Conservation (phyloP, 23 tunicate genomes). For the Corella eumyota region DNA sequence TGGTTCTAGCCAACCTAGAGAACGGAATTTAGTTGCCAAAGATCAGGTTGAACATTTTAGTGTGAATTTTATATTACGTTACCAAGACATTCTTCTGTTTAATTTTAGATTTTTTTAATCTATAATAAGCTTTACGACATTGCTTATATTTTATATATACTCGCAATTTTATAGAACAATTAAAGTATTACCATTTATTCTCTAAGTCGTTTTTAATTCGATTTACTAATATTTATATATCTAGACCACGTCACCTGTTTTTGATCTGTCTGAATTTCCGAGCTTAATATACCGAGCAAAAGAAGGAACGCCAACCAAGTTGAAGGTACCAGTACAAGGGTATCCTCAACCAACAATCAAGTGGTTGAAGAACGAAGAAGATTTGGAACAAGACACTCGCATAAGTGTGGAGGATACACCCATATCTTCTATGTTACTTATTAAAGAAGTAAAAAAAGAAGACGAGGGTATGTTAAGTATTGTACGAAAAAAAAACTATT, state of each 20-base stretch:
- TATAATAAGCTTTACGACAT: too few relatives aligned
- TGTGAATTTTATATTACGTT: too few relatives aligned
- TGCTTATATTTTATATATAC: too few relatives aligned
- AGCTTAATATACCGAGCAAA: slow-evolving; percentile 38
- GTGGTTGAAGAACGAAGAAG: slow-evolving; percentile 50
- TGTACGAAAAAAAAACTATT: slow-evolving; percentile 8
- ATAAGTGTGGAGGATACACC: slow-evolving; percentile 37
- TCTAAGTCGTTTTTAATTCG: too few relatives aligned
- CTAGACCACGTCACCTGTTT: slow-evolving; percentile 40
- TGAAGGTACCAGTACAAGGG: slow-evolving; percentile 64
- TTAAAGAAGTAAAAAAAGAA: slow-evolving; percentile 49
- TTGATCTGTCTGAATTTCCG: slow-evolving; percentile 47
- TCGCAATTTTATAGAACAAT: too few relatives aligned
- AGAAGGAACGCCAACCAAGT: slow-evolving; percentile 60
- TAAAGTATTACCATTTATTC: too few relatives aligned
- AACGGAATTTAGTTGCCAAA: slow-evolving; percentile 57
- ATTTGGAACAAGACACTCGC: slow-evolving; percentile 37
- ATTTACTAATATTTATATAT: too few relatives aligned
- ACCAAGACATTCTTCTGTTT: too few relatives aligned
- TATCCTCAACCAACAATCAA: slow-evolving; percentile 49
- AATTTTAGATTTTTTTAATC: too few relatives aligned
- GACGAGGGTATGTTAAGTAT: too few relatives aligned
- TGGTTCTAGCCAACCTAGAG: slow-evolving; percentile 86
- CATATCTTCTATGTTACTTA: slow-evolving; percentile 48
- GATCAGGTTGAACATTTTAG: slow-evolving; percentile 62